Conservation (phyloP, 1,140 invertebrate species). For the Periplaneta americana region DNA sequence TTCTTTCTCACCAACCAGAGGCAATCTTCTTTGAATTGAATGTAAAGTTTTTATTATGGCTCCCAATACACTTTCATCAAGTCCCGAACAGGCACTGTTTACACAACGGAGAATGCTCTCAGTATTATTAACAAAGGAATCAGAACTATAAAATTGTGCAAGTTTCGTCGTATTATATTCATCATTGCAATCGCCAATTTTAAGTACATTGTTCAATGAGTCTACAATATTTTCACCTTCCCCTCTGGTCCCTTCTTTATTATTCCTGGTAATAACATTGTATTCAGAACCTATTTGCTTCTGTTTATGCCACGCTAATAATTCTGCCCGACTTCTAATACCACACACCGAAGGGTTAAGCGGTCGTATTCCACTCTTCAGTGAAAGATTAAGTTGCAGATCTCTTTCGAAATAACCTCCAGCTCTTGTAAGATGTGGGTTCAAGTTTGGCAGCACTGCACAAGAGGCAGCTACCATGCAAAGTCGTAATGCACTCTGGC, state of each 20-base stretch:
- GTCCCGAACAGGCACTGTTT: background rate
- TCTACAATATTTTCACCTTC: no score
- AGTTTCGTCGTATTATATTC: no score
- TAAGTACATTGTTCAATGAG: no score
- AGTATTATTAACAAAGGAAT: no score
- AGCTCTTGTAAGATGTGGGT: background rate
- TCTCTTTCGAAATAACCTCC: conserved; percentile 4
- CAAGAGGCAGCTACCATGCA: background rate
- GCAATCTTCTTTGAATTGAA: background rate
- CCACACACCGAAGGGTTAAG: background rate
- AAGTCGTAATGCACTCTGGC: conserved; percentile 1
- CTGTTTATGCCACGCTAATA: conserved; percentile 6
- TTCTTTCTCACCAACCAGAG: background rate
- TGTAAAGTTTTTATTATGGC: background rate
- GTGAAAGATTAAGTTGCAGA: background rate
- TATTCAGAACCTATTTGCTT: background rate
- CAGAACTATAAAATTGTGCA: no score
- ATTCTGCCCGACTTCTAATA: background rate
- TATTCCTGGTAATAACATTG: no score
- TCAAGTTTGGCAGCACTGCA: background rate
- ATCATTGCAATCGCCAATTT: no score
- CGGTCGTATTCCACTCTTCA: background rate
- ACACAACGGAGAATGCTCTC: background rate
- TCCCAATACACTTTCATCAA: background rate
- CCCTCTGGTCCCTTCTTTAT: no score